Conservation (phyloP, 2,113 vertebrate genomes). For the Toxotes chatareus region DNA sequence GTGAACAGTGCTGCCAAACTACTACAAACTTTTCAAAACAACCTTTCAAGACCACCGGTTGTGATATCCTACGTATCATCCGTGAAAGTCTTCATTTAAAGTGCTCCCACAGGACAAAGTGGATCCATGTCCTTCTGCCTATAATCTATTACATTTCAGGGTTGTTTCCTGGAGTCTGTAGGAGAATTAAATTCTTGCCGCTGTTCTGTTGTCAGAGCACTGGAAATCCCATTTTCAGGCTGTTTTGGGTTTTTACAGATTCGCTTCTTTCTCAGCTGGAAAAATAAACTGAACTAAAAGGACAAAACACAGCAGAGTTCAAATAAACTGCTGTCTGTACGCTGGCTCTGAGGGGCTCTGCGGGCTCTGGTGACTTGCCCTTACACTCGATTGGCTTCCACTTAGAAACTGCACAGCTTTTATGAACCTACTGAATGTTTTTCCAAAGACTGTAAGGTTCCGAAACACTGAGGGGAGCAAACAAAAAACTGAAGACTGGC, state of each 20-base stretch:
- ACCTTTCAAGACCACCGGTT: no score
- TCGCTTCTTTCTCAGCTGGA: conserved; percentile 25
- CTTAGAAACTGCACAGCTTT: conserved; percentile 1
- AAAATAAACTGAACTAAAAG: conserved; percentile 44
- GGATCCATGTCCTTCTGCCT: neutral
- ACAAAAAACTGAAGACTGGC: conserved; percentile 13
- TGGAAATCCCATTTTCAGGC: conserved; percentile 29
- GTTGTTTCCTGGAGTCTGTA: conserved; percentile 31
- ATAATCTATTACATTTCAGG: conserved; percentile 3
- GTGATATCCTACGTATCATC: no score
- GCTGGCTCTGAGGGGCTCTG: neutral
- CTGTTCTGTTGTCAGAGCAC: conserved; percentile 7
- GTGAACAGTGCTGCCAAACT: no score
- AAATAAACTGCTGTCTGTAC: conserved; percentile 6
- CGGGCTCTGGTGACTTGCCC: neutral
- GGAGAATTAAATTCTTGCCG: neutral
- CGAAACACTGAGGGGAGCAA: conserved; percentile 13
- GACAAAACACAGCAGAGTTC: neutral
- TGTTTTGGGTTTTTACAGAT: conserved; percentile 3
- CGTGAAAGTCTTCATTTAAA: no score
- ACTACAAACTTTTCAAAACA: no score
- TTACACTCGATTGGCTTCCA: neutral
- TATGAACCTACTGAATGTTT: neutral
- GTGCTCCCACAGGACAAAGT: neutral
- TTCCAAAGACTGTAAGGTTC: neutral